Base-by-base conservation (phyloP, 1,140 invertebrate genomes). In the Drosophila novamexicana region DNA sequence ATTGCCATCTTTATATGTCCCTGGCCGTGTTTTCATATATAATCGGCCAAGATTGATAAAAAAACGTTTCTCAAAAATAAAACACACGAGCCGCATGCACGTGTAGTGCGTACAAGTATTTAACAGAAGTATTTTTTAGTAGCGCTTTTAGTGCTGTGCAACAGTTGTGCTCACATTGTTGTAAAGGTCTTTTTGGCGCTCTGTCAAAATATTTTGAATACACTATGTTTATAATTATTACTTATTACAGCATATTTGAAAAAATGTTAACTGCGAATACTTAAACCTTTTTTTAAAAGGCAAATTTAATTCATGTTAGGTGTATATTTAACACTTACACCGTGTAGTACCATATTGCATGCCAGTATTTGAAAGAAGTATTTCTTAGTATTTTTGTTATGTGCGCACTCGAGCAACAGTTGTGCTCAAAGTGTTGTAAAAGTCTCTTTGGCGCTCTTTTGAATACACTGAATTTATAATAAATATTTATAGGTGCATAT, bases 1-100 rank as follows among this genome's bases (percentile, higher is more conserved):
- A 91, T 81, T 12, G 91, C 91, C 91, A 92, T 91, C 54, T 54
- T 83, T 29, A 12, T 37, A 1, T 71, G 40, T 8, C 39, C 7
- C 36, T 52, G 7, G 58, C 16, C 37, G 4, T 9, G 16, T 50
- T 36, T 12, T 77, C 42, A 53, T 62, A 44, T 29, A 81, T 39
- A 40, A 39, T 14, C 12, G 47, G 14, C 22, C 22, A 58, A 62
- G 62, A 39, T 56, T 18, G 56, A 59, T 49, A 45, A 52, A 42
- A 42, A 56, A 22, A 18, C 18, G 14, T 32, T 63, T 29, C 42
- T 63, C 12, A 7, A 16, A 52, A 61, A 61, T 45, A 29, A 54
- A 54, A 52, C 50, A 63, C 56, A 58, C 54, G 59, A 56, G 59
- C 53, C 37, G 76, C 47, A 79, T 53, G 72, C 77, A 81, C 79